These are phyloP conservation scores for Tetranychus cinnabarinus DNA, from an alignment of 1,140 invertebrate species.

Conservation along the genomic window DNA sequence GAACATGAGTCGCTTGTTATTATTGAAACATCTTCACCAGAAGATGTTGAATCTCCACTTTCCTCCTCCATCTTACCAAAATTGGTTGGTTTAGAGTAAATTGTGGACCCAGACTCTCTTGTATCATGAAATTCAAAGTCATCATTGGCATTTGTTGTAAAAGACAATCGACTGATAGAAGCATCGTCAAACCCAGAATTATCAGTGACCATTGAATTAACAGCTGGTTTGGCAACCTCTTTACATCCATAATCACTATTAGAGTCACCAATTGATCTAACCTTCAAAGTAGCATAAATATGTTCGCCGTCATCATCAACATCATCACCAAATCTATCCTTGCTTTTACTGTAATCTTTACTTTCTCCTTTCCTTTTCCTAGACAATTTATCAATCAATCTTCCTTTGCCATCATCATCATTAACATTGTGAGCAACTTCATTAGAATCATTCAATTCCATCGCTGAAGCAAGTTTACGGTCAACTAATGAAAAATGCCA, in stretches of 20 bases:
- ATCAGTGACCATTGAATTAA: slow-evolving; percentile 6
- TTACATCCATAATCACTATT: not conserved
- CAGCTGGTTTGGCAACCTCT: not conserved
- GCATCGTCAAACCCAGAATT: slow-evolving; percentile 10
- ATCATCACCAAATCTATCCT: too few relatives aligned
- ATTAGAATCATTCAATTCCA: too few relatives aligned
- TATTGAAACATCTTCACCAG: not conserved
- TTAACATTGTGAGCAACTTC: too few relatives aligned
- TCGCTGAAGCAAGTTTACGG: too few relatives aligned
- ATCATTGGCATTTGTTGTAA: slow-evolving; percentile 37
- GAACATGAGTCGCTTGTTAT: not conserved
- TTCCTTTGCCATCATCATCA: too few relatives aligned
- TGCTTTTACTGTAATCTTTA: too few relatives aligned
- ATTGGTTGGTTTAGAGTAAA: not conserved
- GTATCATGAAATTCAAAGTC: slow-evolving; percentile 30
- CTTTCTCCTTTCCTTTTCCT: too few relatives aligned
- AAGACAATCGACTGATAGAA: slow-evolving; percentile 21
- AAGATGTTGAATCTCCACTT: not conserved
- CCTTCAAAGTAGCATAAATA: slow-evolving; percentile 27
- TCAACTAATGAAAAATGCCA: too few relatives aligned
- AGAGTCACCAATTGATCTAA: slow-evolving; percentile 17
- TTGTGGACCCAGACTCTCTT: not conserved
- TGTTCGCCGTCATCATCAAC: slow-evolving; percentile 19
- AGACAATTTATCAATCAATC: too few relatives aligned
- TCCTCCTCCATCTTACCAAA: not conserved